These are phyloP conservation scores for Cantharis rufa DNA, from an alignment of 2,888 invertebrate genomes.

Conservation along the genomic window DNA sequence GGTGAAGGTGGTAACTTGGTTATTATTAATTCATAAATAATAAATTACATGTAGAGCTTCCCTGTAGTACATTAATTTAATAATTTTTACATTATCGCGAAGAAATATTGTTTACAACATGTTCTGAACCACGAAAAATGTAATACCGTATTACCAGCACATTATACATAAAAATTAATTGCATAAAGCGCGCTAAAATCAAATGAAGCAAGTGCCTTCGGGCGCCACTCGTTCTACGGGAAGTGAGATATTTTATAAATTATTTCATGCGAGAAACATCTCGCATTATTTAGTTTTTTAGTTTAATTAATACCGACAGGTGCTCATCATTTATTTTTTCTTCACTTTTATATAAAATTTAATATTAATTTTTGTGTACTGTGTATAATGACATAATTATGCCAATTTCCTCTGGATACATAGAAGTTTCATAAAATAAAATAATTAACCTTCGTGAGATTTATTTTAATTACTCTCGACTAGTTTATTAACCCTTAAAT, in stretches of 20 bases:
- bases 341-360: background rate
- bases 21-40: background rate
- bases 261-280: too few relatives aligned
- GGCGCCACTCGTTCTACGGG: background rate
- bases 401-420: background rate
- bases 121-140: too few relatives aligned
- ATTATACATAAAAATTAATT: too few relatives aligned
- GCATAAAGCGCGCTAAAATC: too few relatives aligned
- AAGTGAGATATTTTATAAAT: background rate
- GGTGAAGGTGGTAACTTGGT: background rate
- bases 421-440: background rate
- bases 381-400: background rate
- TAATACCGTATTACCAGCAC: too few relatives aligned
- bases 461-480: background rate
- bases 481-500: background rate
- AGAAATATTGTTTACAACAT: too few relatives aligned
- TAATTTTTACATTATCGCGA: too few relatives aligned
- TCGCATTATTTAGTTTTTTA: background rate
- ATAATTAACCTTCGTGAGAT: background rate
- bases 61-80: too few relatives aligned
- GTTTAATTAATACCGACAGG: background rate
- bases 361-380: background rate
- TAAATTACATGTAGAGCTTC: too few relatives aligned
- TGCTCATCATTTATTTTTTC: background rate
- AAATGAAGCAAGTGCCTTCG: background rate